These are phyloP conservation scores for Macrobrachium rosenbergii DNA, from an alignment of 1,140 invertebrate genomes.

Conservation along the genomic window DNA sequence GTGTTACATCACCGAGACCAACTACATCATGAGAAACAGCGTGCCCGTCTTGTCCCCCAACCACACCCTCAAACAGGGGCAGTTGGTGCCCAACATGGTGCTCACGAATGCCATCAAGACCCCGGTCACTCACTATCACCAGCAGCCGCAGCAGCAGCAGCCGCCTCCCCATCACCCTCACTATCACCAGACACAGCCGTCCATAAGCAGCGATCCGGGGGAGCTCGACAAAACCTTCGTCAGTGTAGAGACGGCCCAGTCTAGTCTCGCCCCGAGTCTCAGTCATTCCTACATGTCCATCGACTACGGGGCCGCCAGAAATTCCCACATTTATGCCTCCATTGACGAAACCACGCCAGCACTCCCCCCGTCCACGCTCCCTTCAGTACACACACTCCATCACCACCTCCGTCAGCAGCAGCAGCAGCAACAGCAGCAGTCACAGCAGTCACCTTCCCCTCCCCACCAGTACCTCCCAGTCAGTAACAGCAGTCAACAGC, in stretches of 20 bases:
- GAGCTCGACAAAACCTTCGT: constrained; percentile 67
- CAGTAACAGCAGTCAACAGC: constrained; percentile 45
- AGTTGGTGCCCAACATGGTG: constrained; percentile 61
- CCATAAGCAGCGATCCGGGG: constrained; percentile 67
- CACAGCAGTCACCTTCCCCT: too few relatives aligned
- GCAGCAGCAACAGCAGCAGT: constrained; percentile 62
- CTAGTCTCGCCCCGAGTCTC: constrained; percentile 61
- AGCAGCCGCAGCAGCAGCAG: constrained; percentile 68
- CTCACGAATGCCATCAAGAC: constrained; percentile 56
- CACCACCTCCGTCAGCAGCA: constrained; percentile 70
- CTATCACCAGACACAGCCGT: constrained; percentile 66
- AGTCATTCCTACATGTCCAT: constrained; percentile 67
- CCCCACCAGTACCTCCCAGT: constrained; percentile 47
- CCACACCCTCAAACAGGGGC: constrained; percentile 41
- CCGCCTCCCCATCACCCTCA: constrained; percentile 18
- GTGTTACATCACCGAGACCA: constrained; percentile 65
- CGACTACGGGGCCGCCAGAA: constrained; percentile 67
- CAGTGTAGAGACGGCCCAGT: constrained; percentile 65
- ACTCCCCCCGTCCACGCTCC: constrained; percentile 77
- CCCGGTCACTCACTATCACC: constrained; percentile 44
- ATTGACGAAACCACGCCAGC: constrained; percentile 76
- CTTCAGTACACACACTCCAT: constrained; percentile 76
- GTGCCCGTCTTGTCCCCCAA: constrained; percentile 57
- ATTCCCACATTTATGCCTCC: constrained; percentile 72
- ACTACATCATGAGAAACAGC: constrained; percentile 65